These are phyloP conservation scores for Schizaphis graminum DNA, from an alignment of 2,888 invertebrate genomes.

Conservation along the genomic window DNA sequence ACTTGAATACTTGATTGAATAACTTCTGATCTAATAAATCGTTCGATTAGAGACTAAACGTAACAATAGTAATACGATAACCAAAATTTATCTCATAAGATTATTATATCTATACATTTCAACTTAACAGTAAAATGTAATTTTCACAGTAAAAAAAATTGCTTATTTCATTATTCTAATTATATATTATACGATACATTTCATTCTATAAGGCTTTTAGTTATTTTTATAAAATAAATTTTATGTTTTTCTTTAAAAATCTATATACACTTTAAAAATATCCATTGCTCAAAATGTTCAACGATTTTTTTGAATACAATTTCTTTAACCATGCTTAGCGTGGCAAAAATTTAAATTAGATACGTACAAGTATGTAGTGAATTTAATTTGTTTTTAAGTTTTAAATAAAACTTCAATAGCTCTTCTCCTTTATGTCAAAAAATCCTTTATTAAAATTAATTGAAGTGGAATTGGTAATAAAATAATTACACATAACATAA, in stretches of 20 bases:
- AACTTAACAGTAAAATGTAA: background rate
- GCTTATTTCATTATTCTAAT: background rate
- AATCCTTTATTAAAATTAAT: conserved; percentile 25
- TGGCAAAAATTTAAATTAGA: conserved; percentile 17
- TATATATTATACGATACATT: background rate
- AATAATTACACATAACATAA: background rate
- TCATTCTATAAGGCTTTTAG: background rate
- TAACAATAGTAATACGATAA: background rate
- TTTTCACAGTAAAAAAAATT: background rate
- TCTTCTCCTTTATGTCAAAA: background rate
- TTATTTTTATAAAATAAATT: background rate
- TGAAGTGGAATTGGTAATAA: conserved; percentile 12
- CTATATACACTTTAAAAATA: background rate
- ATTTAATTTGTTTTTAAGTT: conserved; percentile 33
- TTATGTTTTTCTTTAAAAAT: background rate
- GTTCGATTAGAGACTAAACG: background rate
- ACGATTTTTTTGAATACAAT: background rate
- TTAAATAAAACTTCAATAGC: background rate
- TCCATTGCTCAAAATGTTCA: background rate
- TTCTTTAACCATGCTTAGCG: background rate
- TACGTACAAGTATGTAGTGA: background rate
- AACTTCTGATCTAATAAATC: background rate
- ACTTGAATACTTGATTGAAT: background rate
- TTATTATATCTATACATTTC: background rate
- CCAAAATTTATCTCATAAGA: background rate